These are phyloP conservation scores for Nomada lathburiana DNA, from an alignment of 2,888 invertebrate species.

Conservation along the genomic window DNA sequence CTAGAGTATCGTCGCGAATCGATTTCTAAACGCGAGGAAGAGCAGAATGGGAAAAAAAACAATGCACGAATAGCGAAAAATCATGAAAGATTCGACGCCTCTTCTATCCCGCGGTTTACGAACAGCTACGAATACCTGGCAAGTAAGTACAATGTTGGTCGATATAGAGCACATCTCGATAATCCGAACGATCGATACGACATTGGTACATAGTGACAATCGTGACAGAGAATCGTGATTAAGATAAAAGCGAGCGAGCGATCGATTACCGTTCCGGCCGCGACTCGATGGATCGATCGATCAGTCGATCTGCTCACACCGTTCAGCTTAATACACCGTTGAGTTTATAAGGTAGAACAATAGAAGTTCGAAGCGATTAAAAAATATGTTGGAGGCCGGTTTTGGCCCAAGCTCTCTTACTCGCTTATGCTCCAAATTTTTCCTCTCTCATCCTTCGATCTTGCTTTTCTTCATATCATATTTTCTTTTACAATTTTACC, in stretches of 20 bases:
- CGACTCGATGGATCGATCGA: conserved; percentile 22
- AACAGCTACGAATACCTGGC: conserved; percentile 71
- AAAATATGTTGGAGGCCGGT: conserved; percentile 81
- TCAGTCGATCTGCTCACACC: conserved; percentile 44
- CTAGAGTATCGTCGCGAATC: conserved; percentile 5
- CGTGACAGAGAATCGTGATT: conserved; percentile 24
- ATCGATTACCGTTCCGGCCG: conserved; percentile 1
- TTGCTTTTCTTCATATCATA: conserved; percentile 22
- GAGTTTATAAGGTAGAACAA: conserved; percentile 77
- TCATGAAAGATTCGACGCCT: conserved; percentile 67
- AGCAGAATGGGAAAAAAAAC: background rate
- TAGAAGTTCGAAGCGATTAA: conserved; percentile 79
- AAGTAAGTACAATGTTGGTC: conserved; percentile 71
- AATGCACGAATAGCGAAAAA: conserved; percentile 19
- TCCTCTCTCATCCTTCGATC: conserved; percentile 35
- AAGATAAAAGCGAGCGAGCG: conserved; percentile 16
- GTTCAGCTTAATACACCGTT: conserved; percentile 61
- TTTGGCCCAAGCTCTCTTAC: conserved; percentile 80
- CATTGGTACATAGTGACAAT: conserved; percentile 35
- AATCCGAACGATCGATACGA: conserved; percentile 59
- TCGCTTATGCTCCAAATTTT: conserved; percentile 74
- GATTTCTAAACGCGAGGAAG: background rate
- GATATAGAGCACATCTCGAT: conserved; percentile 74
- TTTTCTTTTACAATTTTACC: conserved; percentile 3
- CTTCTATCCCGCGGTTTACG: conserved; percentile 64